Base-by-base conservation (phyloP, 2,113 vertebrate species). In the Lipophrys pholis region DNA sequence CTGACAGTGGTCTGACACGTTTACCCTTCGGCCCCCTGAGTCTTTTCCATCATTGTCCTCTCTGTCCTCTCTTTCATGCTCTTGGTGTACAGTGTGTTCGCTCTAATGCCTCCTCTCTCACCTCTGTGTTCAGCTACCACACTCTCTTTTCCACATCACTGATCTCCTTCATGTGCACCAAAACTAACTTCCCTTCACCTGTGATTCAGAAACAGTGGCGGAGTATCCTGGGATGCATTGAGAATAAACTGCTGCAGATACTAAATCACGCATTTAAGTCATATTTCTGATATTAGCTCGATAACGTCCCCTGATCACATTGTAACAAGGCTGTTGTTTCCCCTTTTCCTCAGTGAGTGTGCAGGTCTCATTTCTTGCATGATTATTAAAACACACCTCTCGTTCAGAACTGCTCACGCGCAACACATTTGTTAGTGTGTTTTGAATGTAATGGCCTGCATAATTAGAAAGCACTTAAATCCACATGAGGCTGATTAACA, bases 1-100 rank as follows among this genome's bases (percentile, higher is more conserved):
- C 69, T 77, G 78, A 82, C 71, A 38, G 71, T 48, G 69, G 36
- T 59, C 45, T 75, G 72, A 87, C 71, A 56, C 70, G 48, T 83
- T 75, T 75, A 66, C 61, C 71, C 51, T 55, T 74, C 66, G 15
- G 61, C 76, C 75, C 74, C 79, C 76, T n/a, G 8, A 60, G 66
- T 67, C 64, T 57, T 65, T 60, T 42, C 64, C 74, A 58, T 69
- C 64, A 50, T 78, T 69, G 38, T 83, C 59, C 62, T 78, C 11
- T 59, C 62, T 57, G 35, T 69, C 43, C 42, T 51, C n/a, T 48
- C 8, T 48, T 57, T 55, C 17, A 36, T 69, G 41, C 48, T 45
- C 57, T 0, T 50, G 57, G 67, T 40, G 11, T 49, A 39, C 16
- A 14, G 39, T 16, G n/a, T 45, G 15, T 15, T 6, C 1, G 50